Conservation (phyloP, 2,888 invertebrate species). For the Criorhina ranunculi region DNA sequence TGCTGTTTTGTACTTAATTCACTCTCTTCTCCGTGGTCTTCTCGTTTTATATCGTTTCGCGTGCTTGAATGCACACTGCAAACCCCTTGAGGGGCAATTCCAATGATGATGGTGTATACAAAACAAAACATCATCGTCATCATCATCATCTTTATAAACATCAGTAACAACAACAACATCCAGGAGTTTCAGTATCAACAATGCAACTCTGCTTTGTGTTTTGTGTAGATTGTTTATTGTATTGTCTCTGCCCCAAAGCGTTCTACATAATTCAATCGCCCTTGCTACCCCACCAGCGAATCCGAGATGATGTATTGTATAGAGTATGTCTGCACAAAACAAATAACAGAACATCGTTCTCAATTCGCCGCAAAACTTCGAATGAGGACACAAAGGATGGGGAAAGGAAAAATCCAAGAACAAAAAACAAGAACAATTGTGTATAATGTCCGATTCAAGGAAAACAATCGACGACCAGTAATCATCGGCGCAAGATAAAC, state of each 20-base stretch:
- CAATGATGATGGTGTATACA: constrained; percentile 10
- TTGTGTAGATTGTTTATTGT: constrained; percentile 56
- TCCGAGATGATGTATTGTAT: constrained; percentile 32
- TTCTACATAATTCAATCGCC: constrained; percentile 51
- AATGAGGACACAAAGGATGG: constrained; percentile 42
- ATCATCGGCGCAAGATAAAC: constrained; percentile 65
- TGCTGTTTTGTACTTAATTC: constrained; percentile 6
- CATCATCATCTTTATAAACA: constrained; percentile 14
- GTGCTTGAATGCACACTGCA: constrained; percentile 23
- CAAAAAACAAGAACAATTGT: constrained; percentile 56
- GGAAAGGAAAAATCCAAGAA: background rate
- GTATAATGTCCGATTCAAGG: constrained; percentile 61
- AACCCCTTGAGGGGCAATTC: constrained; percentile 21
- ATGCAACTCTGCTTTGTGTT: constrained; percentile 52
- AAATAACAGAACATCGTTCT: constrained; percentile 56
- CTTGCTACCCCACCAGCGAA: background rate
- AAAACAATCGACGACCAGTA: constrained; percentile 60
- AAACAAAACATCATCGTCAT: constrained; percentile 29
- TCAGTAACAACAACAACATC: constrained; percentile 4
- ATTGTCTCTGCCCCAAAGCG: constrained; percentile 52
- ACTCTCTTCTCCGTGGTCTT: background rate
- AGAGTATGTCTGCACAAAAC: constrained; percentile 37
- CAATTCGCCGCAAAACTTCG: constrained; percentile 32
- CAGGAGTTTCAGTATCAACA: constrained; percentile 31
- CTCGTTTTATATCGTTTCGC: constrained; percentile 37